Conservation (phyloP, 2,888 invertebrate species). For the Drosophila parthenogenetica region DNA sequence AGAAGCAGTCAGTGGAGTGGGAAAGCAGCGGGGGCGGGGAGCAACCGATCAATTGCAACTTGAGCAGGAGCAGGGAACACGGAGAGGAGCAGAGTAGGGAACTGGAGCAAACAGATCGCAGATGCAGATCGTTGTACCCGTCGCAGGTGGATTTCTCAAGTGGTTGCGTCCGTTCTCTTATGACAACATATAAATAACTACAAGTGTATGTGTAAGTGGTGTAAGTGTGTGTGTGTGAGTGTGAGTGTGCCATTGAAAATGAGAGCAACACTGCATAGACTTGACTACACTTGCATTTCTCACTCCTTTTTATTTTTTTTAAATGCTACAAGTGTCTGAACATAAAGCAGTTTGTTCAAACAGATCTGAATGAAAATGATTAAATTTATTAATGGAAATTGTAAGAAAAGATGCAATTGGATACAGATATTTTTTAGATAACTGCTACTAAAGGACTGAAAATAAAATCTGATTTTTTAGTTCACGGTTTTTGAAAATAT, state of each 20-base stretch:
- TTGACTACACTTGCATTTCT: conserved; percentile 39
- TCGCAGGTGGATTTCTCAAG: conserved; percentile 80
- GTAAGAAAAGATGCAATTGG: neutral
- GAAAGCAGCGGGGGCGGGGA: conserved; percentile 11
- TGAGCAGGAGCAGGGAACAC: conserved; percentile 9
- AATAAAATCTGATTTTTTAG: no score
- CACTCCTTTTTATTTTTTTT: conserved; percentile 15
- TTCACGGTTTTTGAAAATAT: no score
- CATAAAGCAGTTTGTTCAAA: conserved; percentile 5
- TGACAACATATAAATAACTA: conserved; percentile 22
- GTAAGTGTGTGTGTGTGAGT: conserved; percentile 10
- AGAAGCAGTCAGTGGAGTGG: conserved; percentile 16
- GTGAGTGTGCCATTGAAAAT: conserved; percentile 31
- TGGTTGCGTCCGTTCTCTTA: conserved; percentile 72
- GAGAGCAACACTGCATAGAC: conserved; percentile 28
- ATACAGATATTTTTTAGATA: neutral
- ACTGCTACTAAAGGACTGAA: neutral
- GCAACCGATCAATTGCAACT: conserved; percentile 26
- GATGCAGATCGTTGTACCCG: conserved; percentile 58
- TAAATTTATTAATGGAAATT: conserved; percentile 3
- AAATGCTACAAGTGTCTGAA: conserved; percentile 57
- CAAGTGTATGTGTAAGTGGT: conserved; percentile 7
- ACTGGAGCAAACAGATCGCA: conserved; percentile 53
- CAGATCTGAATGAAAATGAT: neutral
- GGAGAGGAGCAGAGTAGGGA: neutral